Evolutionary conservation across 2,113 vertebrate species (phyloP), one percentile per base, ranked within the genome.

Genomic region (Motacilla alba): DNA sequence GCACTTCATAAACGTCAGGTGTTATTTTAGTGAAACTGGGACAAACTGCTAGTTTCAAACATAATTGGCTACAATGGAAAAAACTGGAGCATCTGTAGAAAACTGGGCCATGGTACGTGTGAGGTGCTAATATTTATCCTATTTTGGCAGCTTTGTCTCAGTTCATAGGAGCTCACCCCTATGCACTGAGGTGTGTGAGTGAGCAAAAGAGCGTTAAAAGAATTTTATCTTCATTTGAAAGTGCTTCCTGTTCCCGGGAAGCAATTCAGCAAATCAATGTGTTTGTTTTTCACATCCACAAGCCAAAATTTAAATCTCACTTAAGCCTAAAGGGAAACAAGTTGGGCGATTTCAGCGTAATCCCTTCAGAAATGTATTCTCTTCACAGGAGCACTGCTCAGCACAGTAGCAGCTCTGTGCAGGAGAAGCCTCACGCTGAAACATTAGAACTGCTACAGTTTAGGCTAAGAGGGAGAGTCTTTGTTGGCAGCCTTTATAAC

Each of bases 21-120:
- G 96, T 89, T 95, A 94, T 94, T 96, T 96, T 91, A 95, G 91
- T 55, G 83, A 96, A 97, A 95, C 68, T 96, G 84, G 96, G 96
- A 83, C 96, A 96, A 95, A 95, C 68, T 4, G 6, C 90, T 87
- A 31, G 44, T 77, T 96, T 97, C 93, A 92, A 90, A 85, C 52
- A 17, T 95, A 97, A 94, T 95, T 96, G 95, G 74, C 56, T 95
- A 83, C 87, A 89, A 79, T 59, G 52, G 59, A 53, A 95, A 55
- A 96, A 96, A 96, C 64, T 95, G 86, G 94, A 95, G 83, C 92
- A 96, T 60, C 74, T 0, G 0, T 37, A 49, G 49, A 47, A 93
- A 96, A 95, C 69, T 96, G 73, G 93, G 94, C 39, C 96, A 96
- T 19, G 35, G 72, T 72, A 28, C 0, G 0, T 83, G 52, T 47